Percentiles rank a stretch among this genome's conserved stretches.
Evolutionary conservation across 2,113 vertebrate genomes (phyloP).

Genomic region (Mola mola): DNA sequence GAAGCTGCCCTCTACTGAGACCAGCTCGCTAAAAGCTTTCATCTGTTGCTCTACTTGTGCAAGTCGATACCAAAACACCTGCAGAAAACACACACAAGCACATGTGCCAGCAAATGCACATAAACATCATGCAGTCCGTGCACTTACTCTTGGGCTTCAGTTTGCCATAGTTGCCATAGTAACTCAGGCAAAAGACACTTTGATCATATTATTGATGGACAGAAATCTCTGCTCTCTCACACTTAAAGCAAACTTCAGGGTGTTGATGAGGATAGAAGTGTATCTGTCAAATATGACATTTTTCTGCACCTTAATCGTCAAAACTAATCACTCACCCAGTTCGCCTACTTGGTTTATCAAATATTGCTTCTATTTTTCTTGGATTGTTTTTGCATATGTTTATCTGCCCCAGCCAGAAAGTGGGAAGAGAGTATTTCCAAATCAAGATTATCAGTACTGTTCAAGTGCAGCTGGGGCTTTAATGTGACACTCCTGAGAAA

Average conservation of each 20-base stretch:
- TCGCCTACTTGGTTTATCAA: no score
- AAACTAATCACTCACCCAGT: neutral
- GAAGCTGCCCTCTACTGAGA: conserved; percentile 51
- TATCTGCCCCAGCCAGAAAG: neutral
- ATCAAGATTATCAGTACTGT: conserved; percentile 38
- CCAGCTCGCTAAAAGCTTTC: conserved; percentile 38
- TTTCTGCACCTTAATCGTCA: no score
- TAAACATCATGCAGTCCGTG: neutral
- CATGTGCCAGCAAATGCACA: neutral
- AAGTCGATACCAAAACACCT: conserved; percentile 42
- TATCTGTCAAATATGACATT: no score
- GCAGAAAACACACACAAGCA: conserved; percentile 1
- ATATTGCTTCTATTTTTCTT: no score
- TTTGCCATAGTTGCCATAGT: conserved; percentile 49
- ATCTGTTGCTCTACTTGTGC: conserved; percentile 24
- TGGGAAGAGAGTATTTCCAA: neutral
- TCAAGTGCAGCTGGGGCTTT: conserved; percentile 66
- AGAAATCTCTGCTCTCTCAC: neutral
- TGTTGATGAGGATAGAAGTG: no score
- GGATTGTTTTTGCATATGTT: neutral
- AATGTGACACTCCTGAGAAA: conserved; percentile 63
- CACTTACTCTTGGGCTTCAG: conserved; percentile 14
- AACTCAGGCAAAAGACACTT: conserved; percentile 22
- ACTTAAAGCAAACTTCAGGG: no score
- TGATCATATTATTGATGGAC: conserved; percentile 6